Evolutionary conservation across 2,113 vertebrate species (phyloP).

Genomic region (Arothron firmamentum): DNA sequence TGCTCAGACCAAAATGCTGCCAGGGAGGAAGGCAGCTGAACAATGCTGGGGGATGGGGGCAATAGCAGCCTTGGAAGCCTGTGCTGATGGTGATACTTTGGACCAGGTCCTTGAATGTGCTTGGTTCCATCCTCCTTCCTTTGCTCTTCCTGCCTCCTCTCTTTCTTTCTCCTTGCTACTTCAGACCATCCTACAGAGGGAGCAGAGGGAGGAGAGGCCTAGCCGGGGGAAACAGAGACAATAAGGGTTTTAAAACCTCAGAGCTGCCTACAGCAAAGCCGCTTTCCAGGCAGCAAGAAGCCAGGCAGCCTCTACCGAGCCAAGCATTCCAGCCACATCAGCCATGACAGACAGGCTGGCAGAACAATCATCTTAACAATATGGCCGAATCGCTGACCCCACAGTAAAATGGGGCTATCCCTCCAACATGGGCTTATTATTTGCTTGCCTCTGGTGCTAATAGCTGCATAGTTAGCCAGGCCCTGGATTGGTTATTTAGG

Average conservation of each 20-base stretch:
- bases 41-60: constrained; percentile 64
- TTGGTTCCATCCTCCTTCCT: constrained; percentile 59
- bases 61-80: constrained; percentile 62
- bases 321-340: constrained; percentile 73
- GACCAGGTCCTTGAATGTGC: constrained; percentile 58
- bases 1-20: constrained; percentile 64
- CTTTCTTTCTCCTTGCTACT: constrained; percentile 56
- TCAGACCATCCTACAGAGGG: constrained; percentile 57
- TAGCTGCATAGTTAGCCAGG: constrained; percentile 59
- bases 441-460: constrained; percentile 66
- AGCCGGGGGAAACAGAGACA: constrained; percentile 72
- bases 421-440: constrained; percentile 63
- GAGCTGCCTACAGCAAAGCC: constrained; percentile 78
- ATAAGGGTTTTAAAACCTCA: constrained; percentile 76
- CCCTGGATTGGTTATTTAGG: constrained; percentile 56
- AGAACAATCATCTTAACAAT: constrained; percentile 77
- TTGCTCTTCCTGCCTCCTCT: constrained; percentile 36
- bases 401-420: constrained; percentile 65
- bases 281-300: constrained; percentile 67
- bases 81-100: constrained; percentile 72
- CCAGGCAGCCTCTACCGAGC: constrained; percentile 64
- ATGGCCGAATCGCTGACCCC: constrained; percentile 74
- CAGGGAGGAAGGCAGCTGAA: constrained; percentile 65
- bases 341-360: constrained; percentile 77
- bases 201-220: constrained; percentile 64